phyloP scores from a whole-genome alignment of 2,888 invertebrate species.

The Gisinianus flammeolus region DNA sequence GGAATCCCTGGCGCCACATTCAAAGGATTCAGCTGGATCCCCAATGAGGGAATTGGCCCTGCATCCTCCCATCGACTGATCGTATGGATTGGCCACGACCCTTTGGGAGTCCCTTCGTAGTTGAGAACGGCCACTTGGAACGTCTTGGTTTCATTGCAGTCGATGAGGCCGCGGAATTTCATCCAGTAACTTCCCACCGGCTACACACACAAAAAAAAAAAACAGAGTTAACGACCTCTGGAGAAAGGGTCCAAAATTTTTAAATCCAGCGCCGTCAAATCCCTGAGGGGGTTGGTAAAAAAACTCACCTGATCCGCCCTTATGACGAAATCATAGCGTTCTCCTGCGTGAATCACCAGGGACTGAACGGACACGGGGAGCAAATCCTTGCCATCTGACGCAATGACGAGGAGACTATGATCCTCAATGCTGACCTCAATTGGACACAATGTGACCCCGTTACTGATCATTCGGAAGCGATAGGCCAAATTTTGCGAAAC shows the following conservation, averaged over 20 bases:
- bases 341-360: constrained; percentile 59
- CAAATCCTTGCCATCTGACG: constrained; percentile 81
- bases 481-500: constrained; percentile 69
- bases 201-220: no score
- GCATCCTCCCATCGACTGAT: constrained; percentile 64
- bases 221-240: no score
- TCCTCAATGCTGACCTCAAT: constrained; percentile 82
- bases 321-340: constrained; percentile 5
- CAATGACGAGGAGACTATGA: constrained; percentile 77
- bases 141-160: background rate
- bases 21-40: background rate
- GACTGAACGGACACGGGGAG: constrained; percentile 68
- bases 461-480: constrained; percentile 81
- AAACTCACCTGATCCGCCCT: background rate
- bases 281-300: no score
- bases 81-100: constrained; percentile 52
- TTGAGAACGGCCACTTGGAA: constrained; percentile 7
- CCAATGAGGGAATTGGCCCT: constrained; percentile 34
- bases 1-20: background rate
- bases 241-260: no score
- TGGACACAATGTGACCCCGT: constrained; percentile 86
- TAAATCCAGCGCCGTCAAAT: no score
- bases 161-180: background rate
- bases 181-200: constrained; percentile 14
- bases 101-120: constrained; percentile 69